Evolutionary conservation across 2,797 vertebrate genomes (phyloP).

Genomic region (Luscinia luscinia): DNA sequence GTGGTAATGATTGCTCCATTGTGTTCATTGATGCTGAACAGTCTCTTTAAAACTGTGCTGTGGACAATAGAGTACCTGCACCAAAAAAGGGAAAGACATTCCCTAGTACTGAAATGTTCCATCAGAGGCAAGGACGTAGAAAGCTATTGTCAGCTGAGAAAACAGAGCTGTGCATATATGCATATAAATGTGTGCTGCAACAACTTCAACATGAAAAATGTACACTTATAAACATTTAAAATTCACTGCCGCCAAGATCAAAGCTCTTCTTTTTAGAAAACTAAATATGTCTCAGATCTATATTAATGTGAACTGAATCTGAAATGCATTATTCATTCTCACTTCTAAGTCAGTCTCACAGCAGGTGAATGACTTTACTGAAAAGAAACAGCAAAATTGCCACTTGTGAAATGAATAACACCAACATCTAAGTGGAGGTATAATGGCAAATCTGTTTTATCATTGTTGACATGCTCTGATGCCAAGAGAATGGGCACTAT

Average conservation of each 20-base stretch:
- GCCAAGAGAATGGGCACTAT: not conserved
- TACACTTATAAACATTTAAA: slow-evolving; percentile 52
- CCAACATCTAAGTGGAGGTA: slow-evolving; percentile 22
- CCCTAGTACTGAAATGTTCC: not conserved
- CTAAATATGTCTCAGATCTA: slow-evolving; percentile 55
- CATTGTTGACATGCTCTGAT: slow-evolving; percentile 15
- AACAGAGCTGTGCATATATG: slow-evolving; percentile 6
- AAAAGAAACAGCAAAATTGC: slow-evolving; percentile 55
- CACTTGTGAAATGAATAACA: slow-evolving; percentile 44
- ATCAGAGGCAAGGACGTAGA: not conserved
- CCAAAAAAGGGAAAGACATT: not conserved
- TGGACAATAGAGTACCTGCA: slow-evolving; percentile 87
- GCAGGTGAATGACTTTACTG: slow-evolving; percentile 34
- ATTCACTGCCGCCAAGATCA: slow-evolving; percentile 42
- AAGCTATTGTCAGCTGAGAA: slow-evolving; percentile 8
- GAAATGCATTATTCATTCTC: slow-evolving; percentile 49
- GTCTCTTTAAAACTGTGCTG: slow-evolving; percentile 68
- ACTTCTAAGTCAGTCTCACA: slow-evolving; percentile 22
- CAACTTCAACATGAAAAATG: slow-evolving; percentile 28
- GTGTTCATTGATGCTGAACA: slow-evolving; percentile 86
- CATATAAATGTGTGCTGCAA: not conserved
- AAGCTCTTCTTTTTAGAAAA: slow-evolving; percentile 54
- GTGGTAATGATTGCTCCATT: slow-evolving; percentile 86
- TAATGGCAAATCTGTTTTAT: slow-evolving; percentile 32
- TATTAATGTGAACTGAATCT: slow-evolving; percentile 49